phyloP scores from a whole-genome alignment of 2,113 vertebrate species.

The Microtus richardsoni region DNA sequence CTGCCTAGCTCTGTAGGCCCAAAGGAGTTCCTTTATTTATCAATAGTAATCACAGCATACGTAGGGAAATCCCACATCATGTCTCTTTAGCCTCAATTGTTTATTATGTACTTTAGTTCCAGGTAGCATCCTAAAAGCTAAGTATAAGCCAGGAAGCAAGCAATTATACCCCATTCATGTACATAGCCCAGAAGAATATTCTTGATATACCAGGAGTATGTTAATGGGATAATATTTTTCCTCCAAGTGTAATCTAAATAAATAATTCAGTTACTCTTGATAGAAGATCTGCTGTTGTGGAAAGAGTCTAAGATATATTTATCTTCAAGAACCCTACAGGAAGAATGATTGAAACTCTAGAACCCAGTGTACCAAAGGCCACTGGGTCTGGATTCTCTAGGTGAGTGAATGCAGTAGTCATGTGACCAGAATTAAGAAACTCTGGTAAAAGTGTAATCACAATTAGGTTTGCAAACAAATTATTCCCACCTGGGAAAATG shows the following conservation, averaged over 20 bases:
- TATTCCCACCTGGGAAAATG: conserved; percentile 19
- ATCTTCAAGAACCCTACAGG: not conserved
- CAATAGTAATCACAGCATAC: too few species aligned
- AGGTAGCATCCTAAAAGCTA: not conserved
- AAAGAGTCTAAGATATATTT: not conserved
- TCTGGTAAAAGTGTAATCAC: not conserved
- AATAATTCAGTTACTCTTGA: not conserved
- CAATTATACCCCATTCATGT: not conserved
- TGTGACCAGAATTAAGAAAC: not conserved
- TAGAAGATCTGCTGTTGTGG: not conserved
- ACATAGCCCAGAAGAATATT: conserved; percentile 5
- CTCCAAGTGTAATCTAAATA: not conserved
- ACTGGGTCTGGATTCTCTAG: not conserved
- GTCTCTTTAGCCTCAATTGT: conserved; percentile 2
- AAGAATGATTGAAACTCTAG: not conserved
- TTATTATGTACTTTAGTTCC: not conserved
- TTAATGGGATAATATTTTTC: not conserved
- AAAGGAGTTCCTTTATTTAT: too few species aligned
- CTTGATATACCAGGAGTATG: not conserved
- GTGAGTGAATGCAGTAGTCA: not conserved
- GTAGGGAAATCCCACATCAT: too few species aligned
- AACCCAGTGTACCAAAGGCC: not conserved
- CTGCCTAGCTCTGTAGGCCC: too few species aligned
- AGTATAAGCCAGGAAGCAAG: not conserved
- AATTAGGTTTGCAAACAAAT: conserved; percentile 2